Evolutionary conservation across 2,888 invertebrate genomes (phyloP).

Genomic region (Cecidostiba fungosa): DNA sequence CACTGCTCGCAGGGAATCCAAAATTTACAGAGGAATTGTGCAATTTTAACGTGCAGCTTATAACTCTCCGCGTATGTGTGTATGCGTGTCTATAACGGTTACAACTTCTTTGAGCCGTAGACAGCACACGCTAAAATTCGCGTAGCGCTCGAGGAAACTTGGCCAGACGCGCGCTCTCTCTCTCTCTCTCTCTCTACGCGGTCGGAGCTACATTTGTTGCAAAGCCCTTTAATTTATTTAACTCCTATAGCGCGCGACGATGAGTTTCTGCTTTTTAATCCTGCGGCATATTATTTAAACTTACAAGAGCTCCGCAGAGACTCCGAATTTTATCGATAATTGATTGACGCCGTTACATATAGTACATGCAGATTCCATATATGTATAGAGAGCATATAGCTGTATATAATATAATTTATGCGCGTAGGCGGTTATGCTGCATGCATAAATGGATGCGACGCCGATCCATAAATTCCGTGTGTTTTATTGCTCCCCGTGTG

Average conservation of each 20-base stretch:
- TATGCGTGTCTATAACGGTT: background rate
- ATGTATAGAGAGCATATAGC: background rate
- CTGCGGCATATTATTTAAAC: too few relatives aligned
- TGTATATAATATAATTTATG: constrained; percentile 30
- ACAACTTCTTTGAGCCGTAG: constrained; percentile 14
- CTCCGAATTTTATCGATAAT: too few relatives aligned
- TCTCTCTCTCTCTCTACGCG: background rate
- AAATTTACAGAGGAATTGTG: background rate
- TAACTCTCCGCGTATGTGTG: background rate
- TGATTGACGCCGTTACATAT: too few relatives aligned
- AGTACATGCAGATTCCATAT: too few relatives aligned
- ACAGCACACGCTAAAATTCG: constrained; percentile 15
- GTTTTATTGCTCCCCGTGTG: constrained; percentile 12
- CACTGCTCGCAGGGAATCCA: background rate
- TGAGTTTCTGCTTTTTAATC: too few relatives aligned
- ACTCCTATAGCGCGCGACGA: background rate
- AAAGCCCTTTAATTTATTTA: background rate
- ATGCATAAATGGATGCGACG: background rate
- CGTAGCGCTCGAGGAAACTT: background rate
- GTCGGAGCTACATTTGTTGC: background rate
- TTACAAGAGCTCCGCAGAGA: too few relatives aligned
- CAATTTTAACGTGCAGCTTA: background rate
- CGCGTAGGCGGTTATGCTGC: background rate
- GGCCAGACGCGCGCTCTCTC: too few relatives aligned
- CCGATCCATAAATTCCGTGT: constrained; percentile 28